Percentiles rank a stretch among this genome's conserved stretches.
These are phyloP conservation scores for Terrapene triunguis DNA, from an alignment of 2,113 vertebrate genomes.

Conservation along the genomic window DNA sequence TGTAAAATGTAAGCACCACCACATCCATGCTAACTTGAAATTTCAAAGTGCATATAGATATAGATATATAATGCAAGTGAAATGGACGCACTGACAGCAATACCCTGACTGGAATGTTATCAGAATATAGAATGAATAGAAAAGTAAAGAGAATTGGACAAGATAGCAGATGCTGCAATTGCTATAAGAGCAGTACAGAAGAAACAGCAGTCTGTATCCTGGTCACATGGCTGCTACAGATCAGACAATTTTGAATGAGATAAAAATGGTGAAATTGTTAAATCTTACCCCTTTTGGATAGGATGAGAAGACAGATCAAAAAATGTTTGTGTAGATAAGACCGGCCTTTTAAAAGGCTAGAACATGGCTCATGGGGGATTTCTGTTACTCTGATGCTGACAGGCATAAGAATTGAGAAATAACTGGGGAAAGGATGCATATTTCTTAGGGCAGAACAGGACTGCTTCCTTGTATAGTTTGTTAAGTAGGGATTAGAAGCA, in stretches of 20 bases:
- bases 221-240: not conserved
- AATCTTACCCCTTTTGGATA: conserved; percentile 4
- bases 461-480: not conserved
- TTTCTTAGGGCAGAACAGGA: not conserved
- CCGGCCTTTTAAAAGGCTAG: not conserved
- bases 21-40: not conserved
- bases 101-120: not conserved
- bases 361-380: not conserved
- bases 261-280: not conserved
- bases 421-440: fast-evolving
- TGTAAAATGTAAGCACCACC: conserved; percentile 11
- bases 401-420: not conserved
- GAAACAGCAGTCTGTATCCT: not conserved
- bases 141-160: not conserved
- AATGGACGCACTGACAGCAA: not conserved
- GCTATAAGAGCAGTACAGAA: not conserved
- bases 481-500: not conserved
- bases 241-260: not conserved
- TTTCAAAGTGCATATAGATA: not conserved
- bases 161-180: not conserved
- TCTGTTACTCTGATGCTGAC: not conserved
- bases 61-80: not conserved
- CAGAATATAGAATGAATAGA: not conserved
- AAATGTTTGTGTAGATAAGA: conserved; percentile 10
- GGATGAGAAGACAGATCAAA: conserved; percentile 5